Conservation (phyloP, 2,113 vertebrate genomes). For the Macrotis lagotis region DNA sequence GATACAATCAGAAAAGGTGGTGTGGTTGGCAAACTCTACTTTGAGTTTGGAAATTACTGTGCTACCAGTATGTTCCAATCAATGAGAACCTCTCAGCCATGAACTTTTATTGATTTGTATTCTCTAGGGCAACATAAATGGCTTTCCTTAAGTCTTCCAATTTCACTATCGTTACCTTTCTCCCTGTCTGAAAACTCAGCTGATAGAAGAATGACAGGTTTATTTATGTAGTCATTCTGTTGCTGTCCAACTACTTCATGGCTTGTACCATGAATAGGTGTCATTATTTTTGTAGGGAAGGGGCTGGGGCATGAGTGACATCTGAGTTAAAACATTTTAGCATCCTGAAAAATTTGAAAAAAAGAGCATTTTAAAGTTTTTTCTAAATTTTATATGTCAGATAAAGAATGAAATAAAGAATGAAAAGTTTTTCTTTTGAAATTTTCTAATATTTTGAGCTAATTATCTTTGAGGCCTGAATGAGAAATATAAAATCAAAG, state of each 20-base stretch:
- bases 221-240: conserved; percentile 75
- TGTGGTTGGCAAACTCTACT: conserved; percentile 79
- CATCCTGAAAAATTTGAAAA: conserved; percentile 11
- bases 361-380: not conserved
- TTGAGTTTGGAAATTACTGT: conserved; percentile 84
- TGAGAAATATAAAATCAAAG: not conserved
- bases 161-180: conserved; percentile 79
- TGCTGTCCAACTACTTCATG: conserved; percentile 48
- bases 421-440: not conserved
- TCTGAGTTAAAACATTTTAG: conserved; percentile 9
- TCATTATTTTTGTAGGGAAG: conserved; percentile 8
- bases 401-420: not conserved
- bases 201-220: conserved; percentile 71
- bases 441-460: not conserved
- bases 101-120: conserved; percentile 90
- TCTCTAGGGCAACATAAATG: conserved; percentile 77
- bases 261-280: conserved; percentile 41
- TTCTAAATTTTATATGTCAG: not conserved
- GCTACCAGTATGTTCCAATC: conserved; percentile 92
- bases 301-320: not conserved
- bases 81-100: conserved; percentile 89
- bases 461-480: not conserved
- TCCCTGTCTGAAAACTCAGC: conserved; percentile 65
- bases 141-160: conserved; percentile 82
- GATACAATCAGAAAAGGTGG: conserved; percentile 80